phyloP scores from a whole-genome alignment of 2,797 vertebrate species.

The Pipistrellus pipistrellus region DNA sequence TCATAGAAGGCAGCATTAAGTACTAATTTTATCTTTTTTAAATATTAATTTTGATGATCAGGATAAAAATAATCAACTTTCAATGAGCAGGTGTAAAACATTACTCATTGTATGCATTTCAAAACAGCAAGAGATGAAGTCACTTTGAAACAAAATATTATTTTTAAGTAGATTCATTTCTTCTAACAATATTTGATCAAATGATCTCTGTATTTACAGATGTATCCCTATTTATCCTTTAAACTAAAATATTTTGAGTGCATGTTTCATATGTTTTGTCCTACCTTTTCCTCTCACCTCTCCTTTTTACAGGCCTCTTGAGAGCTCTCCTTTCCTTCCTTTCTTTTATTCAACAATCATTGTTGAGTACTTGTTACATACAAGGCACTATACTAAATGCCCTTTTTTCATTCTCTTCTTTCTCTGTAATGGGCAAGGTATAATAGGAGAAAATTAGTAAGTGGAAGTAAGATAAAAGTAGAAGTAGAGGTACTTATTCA shows the following conservation, averaged over 20 bases:
- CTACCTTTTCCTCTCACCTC: neutral
- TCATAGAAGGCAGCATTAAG: neutral
- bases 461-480: neutral
- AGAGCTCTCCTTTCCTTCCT: too few species aligned
- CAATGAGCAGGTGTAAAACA: neutral
- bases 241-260: neutral
- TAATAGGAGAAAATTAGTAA: neutral
- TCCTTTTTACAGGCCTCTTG: neutral
- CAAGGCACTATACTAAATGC: neutral
- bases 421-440: neutral
- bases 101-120: neutral
- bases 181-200: slow-evolving; percentile 18
- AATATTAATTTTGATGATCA: neutral
- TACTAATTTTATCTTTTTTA: neutral
- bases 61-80: neutral
- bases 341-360: neutral
- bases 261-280: neutral
- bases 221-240: neutral
- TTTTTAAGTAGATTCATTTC: neutral
- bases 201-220: neutral
- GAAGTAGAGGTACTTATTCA: slow-evolving; percentile 26
- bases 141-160: neutral
- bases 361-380: neutral
- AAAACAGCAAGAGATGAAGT: neutral
- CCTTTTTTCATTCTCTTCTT: neutral